These are phyloP conservation scores for Pelobates fuscus DNA, from an alignment of 2,113 vertebrate species.

Conservation along the genomic window DNA sequence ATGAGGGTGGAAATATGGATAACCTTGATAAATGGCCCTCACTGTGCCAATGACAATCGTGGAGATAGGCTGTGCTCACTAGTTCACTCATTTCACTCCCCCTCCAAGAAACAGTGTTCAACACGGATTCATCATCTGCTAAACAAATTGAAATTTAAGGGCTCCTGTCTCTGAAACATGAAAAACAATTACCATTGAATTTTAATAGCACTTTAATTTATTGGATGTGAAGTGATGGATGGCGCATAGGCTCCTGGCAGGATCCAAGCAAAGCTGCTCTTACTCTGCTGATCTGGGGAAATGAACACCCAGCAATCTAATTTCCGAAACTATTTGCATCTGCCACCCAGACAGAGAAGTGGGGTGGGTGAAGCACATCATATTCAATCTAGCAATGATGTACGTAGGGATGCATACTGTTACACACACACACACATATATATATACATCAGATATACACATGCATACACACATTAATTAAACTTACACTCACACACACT, in stretches of 20 bases:
- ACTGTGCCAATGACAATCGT: constrained; percentile 25
- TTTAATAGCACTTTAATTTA: constrained; percentile 55
- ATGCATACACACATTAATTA: background rate
- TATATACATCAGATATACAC: background rate
- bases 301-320: constrained; percentile 47
- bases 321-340: constrained; percentile 50
- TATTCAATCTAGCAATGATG: constrained; percentile 11
- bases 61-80: background rate
- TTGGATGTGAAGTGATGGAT: constrained; percentile 59
- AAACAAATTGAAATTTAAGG: constrained; percentile 63
- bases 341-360: constrained; percentile 41
- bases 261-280: constrained; percentile 28
- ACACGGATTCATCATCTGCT: constrained; percentile 55
- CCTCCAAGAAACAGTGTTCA: constrained; percentile 1
- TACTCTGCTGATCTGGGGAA: constrained; percentile 44
- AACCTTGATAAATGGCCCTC: constrained; percentile 38
- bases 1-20: constrained; percentile 3
- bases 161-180: constrained; percentile 55
- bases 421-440: background rate
- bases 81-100: constrained; percentile 43
- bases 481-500: too few species aligned
- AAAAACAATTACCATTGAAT: constrained; percentile 61
- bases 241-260: constrained; percentile 43
- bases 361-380: constrained; percentile 14
- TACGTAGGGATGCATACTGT: background rate